Evolutionary conservation across 2,888 invertebrate genomes (phyloP).

Genomic region (Neelides folsomi): DNA sequence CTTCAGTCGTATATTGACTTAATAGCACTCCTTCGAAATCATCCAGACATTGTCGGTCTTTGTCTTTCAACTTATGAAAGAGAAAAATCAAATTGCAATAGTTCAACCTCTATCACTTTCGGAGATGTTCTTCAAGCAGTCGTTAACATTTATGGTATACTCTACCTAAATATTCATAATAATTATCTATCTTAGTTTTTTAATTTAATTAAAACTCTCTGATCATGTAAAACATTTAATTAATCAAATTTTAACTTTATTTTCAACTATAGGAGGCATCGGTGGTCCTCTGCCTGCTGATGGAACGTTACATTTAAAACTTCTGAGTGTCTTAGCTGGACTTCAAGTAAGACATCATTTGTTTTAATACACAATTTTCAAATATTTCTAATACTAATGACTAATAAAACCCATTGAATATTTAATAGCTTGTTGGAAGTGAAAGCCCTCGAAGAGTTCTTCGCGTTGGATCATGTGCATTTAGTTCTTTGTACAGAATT

Average conservation of each 20-base stretch:
- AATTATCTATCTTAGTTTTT: too few species aligned
- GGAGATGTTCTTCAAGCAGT: conserved; percentile 28
- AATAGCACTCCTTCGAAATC: conserved; percentile 22
- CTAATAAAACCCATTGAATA: neutral
- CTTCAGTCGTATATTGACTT: conserved; percentile 27
- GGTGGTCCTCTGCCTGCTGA: conserved; percentile 30
- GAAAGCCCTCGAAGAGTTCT: conserved; percentile 48
- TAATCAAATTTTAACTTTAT: neutral
- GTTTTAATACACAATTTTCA: conserved; percentile 30
- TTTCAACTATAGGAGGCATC: conserved; percentile 20
- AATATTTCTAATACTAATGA: neutral
- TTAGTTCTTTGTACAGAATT: conserved; percentile 70
- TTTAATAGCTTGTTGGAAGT: conserved; percentile 23
- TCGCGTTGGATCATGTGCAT: conserved; percentile 71
- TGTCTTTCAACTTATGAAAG: conserved; percentile 27
- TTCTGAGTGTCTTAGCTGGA: conserved; percentile 26
- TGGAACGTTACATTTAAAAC: conserved; percentile 26
- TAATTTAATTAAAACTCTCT: too few species aligned
- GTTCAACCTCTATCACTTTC: conserved; percentile 13
- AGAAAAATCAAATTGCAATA: conserved; percentile 15
- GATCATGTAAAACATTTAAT: too few species aligned
- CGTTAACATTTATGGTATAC: conserved; percentile 28
- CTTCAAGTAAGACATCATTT: conserved; percentile 31
- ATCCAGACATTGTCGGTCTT: conserved; percentile 29
- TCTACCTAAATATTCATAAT: too few species aligned